Conservation (phyloP, 2,888 invertebrate genomes). For the Gymnosoma rotundatum region DNA sequence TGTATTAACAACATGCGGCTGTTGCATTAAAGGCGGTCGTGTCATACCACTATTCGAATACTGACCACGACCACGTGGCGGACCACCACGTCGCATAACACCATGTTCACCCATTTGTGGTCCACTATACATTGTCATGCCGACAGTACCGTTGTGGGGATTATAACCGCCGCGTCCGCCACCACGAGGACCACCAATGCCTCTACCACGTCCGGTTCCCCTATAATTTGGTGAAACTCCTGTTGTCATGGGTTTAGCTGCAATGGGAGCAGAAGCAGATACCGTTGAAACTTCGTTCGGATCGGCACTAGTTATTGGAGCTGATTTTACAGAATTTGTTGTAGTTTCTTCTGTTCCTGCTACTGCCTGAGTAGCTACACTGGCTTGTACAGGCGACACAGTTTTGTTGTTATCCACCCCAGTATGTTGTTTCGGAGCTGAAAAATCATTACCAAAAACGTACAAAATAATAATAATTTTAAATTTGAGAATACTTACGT, state of each 20-base stretch:
- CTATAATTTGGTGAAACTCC: constrained; percentile 67
- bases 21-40: constrained; percentile 78
- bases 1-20: constrained; percentile 79
- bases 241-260: constrained; percentile 68
- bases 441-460: not conserved
- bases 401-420: constrained; percentile 81
- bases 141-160: constrained; percentile 75
- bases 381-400: constrained; percentile 79
- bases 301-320: constrained; percentile 65
- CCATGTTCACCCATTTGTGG: constrained; percentile 75
- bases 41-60: constrained; percentile 79
- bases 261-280: constrained; percentile 69
- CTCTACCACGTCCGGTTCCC: constrained; percentile 79
- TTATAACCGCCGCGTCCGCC: constrained; percentile 81
- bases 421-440: constrained; percentile 80
- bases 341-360: constrained; percentile 68
- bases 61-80: constrained; percentile 80
- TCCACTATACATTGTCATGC: constrained; percentile 73
- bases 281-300: constrained; percentile 62
- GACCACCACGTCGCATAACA: constrained; percentile 78
- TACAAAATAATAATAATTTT: not conserved
- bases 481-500: constrained; percentile 76
- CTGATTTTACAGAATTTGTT: constrained; percentile 60
- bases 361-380: constrained; percentile 70
- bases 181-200: constrained; percentile 76